Base-by-base conservation (phyloP, 2,888 invertebrate genomes). In the Drosophila fungiperda region DNA sequence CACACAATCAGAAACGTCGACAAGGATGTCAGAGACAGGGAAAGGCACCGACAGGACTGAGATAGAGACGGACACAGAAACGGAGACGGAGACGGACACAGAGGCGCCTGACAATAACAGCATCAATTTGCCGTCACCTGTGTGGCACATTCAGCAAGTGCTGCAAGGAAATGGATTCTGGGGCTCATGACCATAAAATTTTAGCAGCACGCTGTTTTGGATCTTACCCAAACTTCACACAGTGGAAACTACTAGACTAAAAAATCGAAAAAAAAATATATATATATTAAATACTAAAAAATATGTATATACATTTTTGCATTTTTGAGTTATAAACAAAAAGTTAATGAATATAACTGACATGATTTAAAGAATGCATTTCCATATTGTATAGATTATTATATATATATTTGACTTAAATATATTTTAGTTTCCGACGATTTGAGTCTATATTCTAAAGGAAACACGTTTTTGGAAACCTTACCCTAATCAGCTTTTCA, bases 51-150 rank as follows among this genome's bases (percentile, higher is more conserved):
- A 55, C 70, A 61, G 26, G 7, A 49, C 35, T 35, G 38, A 42
- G 48, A 33, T n/a, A 36, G 32, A 61, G 36, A 33, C 33, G 23
- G 15, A 58, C 23, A 33, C 29, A 33, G 40, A 36, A 12, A 29
- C 29, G 29, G 29, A 6, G 49, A 42, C 11, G 40, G 23, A 42
- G 49, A 29, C 32, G 15, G 12, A 35, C 45, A 49, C 42, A 45
- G n/a, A 58, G 59, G 60, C 73, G 62, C 32, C 67, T 76, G 78
- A 83, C 83, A 89, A 83, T 87, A 89, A 83, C 89, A 89, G 82
- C 87, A 83, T 78, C 90, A 84, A 87, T 87, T 83, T 83, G 69
- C 79, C 88, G 89, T 75, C 90, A 89, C 83, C 82, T 89, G 90
- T 72, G 79, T 58, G 88, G 69, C 82, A 70, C 88, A 89, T 87